Evolutionary conservation across 2,797 vertebrate genomes (phyloP), one percentile per base, ranked within the genome.

Genomic region (Lacerta viridis): DNA sequence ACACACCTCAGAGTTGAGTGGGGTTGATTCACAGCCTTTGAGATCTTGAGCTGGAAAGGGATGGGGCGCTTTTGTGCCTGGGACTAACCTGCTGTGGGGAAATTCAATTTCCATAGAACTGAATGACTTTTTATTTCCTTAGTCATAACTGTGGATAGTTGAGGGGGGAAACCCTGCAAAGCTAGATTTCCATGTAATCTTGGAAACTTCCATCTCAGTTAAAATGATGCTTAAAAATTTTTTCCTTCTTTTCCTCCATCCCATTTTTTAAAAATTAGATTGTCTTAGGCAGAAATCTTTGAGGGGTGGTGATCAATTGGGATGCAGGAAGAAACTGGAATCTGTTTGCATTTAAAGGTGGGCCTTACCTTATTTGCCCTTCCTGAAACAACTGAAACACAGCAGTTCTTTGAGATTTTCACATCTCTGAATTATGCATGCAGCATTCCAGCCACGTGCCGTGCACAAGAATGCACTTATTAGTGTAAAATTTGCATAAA

Each of bases 101-200:
- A 78, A 68, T 2, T 41, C n/a, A 2, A 43, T 3, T 83, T 94
- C 86, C 90, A 81, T 85, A 79, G 66, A 87, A 50, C 2, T 0
- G 85, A 17, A 29, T 1, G 76, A 68, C 3, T 7, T 69, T 75
- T 64, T 64, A 18, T 64, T 64, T 64, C 61, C 78, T 33, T 17
- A 0, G 75, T 76, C 36, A 36, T 85, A 0, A 6, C 2, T 78
- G 81, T 75, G 55, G 0, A 23, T 0, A 13, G 50, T 3, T 7
- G n/a, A 7, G 4, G 39, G 39, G 39, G 39, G 3, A 4, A 4
- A 39, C 39, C 77, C 77, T 25, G 10, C 41, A 0, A 1, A 0
- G 7, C 20, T 72, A 68, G 1, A 0, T 80, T 88, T 87, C 72
- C 89, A 20, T n/a, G 6, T 15, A 68, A 17, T 0, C 0, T 0